Percentiles rank a stretch among this genome's conserved stretches.
Conservation (phyloP, 2,797 vertebrate genomes). For the Parauchenoglanis punctatus region DNA sequence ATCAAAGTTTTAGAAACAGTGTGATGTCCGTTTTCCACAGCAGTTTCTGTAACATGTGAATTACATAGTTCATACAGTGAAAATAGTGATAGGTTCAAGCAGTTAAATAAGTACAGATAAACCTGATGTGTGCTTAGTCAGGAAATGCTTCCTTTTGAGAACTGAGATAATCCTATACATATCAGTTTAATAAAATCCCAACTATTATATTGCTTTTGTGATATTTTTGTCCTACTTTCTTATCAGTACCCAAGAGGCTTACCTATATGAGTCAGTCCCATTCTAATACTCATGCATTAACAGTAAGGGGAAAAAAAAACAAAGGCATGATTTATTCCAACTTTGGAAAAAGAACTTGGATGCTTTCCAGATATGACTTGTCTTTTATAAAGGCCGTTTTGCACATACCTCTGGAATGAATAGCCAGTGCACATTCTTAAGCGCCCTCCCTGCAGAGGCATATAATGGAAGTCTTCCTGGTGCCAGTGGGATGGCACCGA, state of each 20-base stretch:
- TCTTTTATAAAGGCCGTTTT: conserved; percentile 64
- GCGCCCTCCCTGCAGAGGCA: conserved; percentile 61
- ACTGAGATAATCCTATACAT: conserved; percentile 3
- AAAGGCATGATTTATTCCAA: conserved; percentile 58
- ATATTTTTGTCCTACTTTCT: conserved; percentile 4
- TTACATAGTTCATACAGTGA: neutral
- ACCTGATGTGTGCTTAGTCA: neutral
- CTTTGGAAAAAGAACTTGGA: conserved; percentile 55
- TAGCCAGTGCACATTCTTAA: conserved; percentile 71
- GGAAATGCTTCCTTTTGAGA: neutral
- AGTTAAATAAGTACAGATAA: neutral
- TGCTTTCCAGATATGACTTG: conserved; percentile 55
- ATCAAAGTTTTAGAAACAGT: neutral
- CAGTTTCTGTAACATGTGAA: neutral
- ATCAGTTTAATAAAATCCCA: neutral
- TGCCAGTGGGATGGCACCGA: conserved; percentile 66
- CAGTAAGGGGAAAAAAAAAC: conserved; percentile 43
- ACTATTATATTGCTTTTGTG: neutral
- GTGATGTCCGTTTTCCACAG: neutral
- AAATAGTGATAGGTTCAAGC: neutral
- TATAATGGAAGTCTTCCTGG: conserved; percentile 69
- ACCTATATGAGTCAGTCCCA: conserved; percentile 39
- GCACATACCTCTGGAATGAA: conserved; percentile 62
- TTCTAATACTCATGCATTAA: conserved; percentile 48
- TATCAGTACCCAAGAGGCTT: conserved; percentile 31